phyloP scores from a whole-genome alignment of 2,888 invertebrate genomes.

The Lymantria monacha region DNA sequence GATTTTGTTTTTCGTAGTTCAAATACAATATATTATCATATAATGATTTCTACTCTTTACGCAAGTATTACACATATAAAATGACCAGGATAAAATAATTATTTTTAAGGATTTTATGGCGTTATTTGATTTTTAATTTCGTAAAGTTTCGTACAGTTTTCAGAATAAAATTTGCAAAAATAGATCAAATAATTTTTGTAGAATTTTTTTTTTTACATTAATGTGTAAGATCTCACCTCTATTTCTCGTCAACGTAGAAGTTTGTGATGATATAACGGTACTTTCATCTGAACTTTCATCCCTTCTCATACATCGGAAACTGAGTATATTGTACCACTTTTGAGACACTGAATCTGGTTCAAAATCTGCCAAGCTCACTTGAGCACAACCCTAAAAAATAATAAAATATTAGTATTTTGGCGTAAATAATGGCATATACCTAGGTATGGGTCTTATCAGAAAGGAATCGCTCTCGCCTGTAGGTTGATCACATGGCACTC shows the following conservation, averaged over 20 bases:
- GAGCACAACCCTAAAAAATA: conserved; percentile 91
- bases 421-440: not conserved
- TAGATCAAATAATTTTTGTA: too few species aligned
- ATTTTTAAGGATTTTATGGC: too few species aligned
- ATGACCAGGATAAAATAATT: too few species aligned
- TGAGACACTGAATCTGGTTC: conserved; percentile 89
- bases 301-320: conserved; percentile 80
- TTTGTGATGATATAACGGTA: conserved; percentile 97
- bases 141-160: too few species aligned
- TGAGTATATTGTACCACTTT: conserved; percentile 98
- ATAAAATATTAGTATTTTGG: not conserved
- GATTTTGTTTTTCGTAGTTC: too few species aligned
- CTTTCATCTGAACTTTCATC: conserved; percentile 98
- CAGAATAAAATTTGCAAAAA: too few species aligned
- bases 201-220: not conserved
- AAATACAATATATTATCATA: too few species aligned
- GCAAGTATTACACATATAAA: too few species aligned
- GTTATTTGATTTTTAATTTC: too few species aligned
- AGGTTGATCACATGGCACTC: conserved; percentile 74
- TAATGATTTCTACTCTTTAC: too few species aligned
- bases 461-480: conserved; percentile 74
- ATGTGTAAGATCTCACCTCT: conserved; percentile 74
- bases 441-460: conserved; percentile 41
- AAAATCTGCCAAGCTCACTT: conserved; percentile 97
- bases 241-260: conserved; percentile 96